These are phyloP conservation scores for Protonemura montana DNA, from an alignment of 2,888 invertebrate species.

Conservation along the genomic window DNA sequence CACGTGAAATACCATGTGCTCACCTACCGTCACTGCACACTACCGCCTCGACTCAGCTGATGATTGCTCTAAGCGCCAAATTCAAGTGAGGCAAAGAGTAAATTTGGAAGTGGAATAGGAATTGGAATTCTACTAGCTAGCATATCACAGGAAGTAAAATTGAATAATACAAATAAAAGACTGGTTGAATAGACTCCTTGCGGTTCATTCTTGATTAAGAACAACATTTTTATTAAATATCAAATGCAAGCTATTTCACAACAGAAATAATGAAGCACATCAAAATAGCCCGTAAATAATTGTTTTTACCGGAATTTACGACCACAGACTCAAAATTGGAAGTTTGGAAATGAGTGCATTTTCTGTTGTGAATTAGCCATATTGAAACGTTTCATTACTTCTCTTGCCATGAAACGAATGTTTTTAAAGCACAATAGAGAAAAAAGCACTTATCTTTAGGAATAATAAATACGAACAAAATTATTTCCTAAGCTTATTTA, in stretches of 20 bases:
- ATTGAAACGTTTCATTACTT: constrained; percentile 1
- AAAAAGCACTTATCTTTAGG: not conserved
- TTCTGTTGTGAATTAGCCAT: constrained; percentile 29
- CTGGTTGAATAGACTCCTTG: not conserved
- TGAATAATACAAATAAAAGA: too few species aligned
- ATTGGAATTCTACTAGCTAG: too few species aligned
- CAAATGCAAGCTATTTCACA: constrained; percentile 33
- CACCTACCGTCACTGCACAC: too few species aligned
- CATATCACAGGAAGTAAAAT: too few species aligned
- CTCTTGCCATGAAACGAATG: not conserved
- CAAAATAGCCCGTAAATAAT: not conserved
- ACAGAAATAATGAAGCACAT: constrained; percentile 15
- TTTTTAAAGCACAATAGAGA: constrained; percentile 12
- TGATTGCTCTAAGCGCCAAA: too few species aligned
- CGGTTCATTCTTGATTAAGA: not conserved
- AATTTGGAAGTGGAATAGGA: too few species aligned
- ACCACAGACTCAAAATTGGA: not conserved
- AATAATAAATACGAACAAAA: constrained; percentile 35
- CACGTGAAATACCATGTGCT: too few species aligned
- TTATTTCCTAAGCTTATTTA: constrained; percentile 9
- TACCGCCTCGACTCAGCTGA: too few species aligned
- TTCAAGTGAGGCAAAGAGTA: too few species aligned
- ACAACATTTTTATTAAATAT: constrained; percentile 23
- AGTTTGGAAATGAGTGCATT: not conserved
- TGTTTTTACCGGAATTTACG: not conserved